Base-by-base conservation (phyloP, 2,888 invertebrate genomes). In the Ochlodes sylvanus region DNA sequence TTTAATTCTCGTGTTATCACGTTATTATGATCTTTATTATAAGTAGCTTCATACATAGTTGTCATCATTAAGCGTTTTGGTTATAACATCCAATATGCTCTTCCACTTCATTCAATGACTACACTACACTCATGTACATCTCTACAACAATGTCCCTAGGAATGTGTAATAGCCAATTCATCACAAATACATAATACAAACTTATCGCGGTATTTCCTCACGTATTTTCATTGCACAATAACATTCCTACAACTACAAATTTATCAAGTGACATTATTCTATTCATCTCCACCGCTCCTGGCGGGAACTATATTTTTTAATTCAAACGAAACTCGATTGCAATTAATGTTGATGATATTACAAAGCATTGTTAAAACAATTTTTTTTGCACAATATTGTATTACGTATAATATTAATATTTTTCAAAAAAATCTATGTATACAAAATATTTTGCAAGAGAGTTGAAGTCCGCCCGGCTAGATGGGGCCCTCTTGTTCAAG, bases 161-260 rank as follows among this genome's bases (percentile, higher is more conserved):
- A 73, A 73, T 73, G 73, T 73, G 55, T 50, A 64, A 17, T 62
- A 52, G 67, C 63, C 54, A 67, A 70, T 70, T 41, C 14, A 61
- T 15, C 19, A 60, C 17, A 17, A 17, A 15, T 27, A 67, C 12
- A 64, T 42, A 66, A 38, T 47, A 60, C 10, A 47, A 44, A 9
- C 5, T 9, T 17, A 19, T 41, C 38, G 32, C 12, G 10, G 17
- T 15, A 55, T 34, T 56, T 38, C 15, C 38, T 6, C 9, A 41
- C 38, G 41, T 15, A 21, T 21, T n/a, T 58, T 58, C 27, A 34
- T 27, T 14, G 12, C 19, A 57, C 41, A 58, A 47, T 32, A 15
- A 60, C 32, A 60, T 32, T 17, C 41, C 19, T 57, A 57, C 17
- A n/a, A 34, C 57, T 57, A 56, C n/a, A 5, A 38, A 57, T 57